Conservation (phyloP, 2,888 invertebrate genomes). For the Parthenolecanium corni region DNA sequence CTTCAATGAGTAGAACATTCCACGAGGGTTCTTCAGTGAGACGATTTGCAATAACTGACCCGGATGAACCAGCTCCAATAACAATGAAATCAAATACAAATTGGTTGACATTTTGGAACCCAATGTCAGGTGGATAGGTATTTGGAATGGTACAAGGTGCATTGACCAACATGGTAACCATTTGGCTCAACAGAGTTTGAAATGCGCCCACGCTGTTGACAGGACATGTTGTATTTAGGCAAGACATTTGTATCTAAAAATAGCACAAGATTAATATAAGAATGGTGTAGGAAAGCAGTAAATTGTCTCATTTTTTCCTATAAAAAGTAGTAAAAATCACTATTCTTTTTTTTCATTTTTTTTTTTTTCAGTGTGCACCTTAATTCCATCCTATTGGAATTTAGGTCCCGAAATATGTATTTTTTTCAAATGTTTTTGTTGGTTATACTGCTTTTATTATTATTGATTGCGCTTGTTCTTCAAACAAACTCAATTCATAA, state of each 20-base stretch:
- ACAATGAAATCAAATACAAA: constrained; percentile 35
- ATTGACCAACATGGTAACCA: constrained; percentile 3
- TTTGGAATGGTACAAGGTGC: constrained; percentile 1
- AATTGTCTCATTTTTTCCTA: too few relatives aligned
- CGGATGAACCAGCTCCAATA: constrained; percentile 42
- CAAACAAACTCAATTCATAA: too few relatives aligned
- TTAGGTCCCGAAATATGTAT: too few relatives aligned
- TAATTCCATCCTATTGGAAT: too few relatives aligned
- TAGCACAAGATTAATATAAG: too few relatives aligned
- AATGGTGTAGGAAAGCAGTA: too few relatives aligned
- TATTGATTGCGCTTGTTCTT: too few relatives aligned
- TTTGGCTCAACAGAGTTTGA: not conserved
- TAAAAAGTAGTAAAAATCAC: too few relatives aligned
- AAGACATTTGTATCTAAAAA: not conserved
- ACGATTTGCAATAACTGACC: constrained; percentile 44
- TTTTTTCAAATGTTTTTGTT: too few relatives aligned
- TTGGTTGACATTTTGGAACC: not conserved
- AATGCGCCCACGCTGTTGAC: constrained; percentile 2
- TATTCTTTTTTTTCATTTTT: too few relatives aligned
- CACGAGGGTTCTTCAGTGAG: constrained; percentile 41
- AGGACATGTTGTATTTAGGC: not conserved
- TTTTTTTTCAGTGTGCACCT: too few relatives aligned
- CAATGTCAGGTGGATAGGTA: not conserved
- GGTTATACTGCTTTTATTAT: too few relatives aligned
- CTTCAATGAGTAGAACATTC: constrained; percentile 44